Evolutionary conservation across 2,113 vertebrate species (phyloP).

Genomic region (Barbus barbus): DNA sequence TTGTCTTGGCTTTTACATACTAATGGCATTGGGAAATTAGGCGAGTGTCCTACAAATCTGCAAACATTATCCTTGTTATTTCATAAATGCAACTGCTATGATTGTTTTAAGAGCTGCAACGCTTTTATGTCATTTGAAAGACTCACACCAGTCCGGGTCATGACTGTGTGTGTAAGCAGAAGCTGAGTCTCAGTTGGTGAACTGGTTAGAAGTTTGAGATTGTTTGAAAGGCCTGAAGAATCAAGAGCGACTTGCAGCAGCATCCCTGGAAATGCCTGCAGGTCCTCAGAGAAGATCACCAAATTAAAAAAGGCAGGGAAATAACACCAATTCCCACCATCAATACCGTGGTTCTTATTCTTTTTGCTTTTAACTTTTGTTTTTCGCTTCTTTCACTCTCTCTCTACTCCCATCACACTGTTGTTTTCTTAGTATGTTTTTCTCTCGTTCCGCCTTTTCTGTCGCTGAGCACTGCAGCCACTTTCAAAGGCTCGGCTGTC

Average conservation of each 20-base stretch:
- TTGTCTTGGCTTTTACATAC: not conserved
- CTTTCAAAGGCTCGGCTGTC: constrained; percentile 81
- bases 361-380: constrained; percentile 73
- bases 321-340: constrained; percentile 75
- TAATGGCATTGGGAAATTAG: not conserved
- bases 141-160: constrained; percentile 6
- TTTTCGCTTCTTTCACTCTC: constrained; percentile 49
- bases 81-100: not conserved
- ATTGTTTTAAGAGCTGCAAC: not conserved
- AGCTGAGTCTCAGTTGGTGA: constrained; percentile 54
- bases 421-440: constrained; percentile 82
- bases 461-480: constrained; percentile 79
- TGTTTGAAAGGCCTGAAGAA: constrained; percentile 66
- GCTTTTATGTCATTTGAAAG: not conserved
- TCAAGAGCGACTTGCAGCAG: constrained; percentile 43
- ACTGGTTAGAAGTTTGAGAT: constrained; percentile 63
- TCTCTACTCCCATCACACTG: constrained; percentile 64
- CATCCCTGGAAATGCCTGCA: constrained; percentile 65
- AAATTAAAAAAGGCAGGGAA: constrained; percentile 77
- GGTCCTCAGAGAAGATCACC: constrained; percentile 64
- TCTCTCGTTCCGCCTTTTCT: constrained; percentile 75
- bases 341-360: constrained; percentile 73
- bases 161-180: not conserved
- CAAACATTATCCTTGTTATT: not conserved
- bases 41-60: not conserved